Evolutionary conservation across 1,140 invertebrate species (phyloP).

Genomic region (Mylabris phalerata): DNA sequence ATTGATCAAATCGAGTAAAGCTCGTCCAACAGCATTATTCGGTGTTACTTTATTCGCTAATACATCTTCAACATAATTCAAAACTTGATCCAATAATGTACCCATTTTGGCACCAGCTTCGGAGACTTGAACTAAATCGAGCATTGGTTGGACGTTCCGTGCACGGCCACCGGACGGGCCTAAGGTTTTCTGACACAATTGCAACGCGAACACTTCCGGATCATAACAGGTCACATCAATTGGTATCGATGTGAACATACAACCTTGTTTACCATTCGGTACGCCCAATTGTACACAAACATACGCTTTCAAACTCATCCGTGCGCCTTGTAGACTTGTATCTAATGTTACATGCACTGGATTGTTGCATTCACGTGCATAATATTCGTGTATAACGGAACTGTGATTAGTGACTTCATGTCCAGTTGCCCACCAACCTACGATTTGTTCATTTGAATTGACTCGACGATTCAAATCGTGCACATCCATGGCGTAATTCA

Average conservation of each 20-base stretch:
- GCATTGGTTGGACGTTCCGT: slow-evolving; percentile 67
- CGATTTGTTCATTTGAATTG: slow-evolving; percentile 83
- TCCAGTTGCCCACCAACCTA: slow-evolving; percentile 97
- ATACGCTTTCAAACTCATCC: slow-evolving; percentile 89
- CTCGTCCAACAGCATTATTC: slow-evolving; percentile 76
- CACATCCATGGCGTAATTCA: slow-evolving; percentile 92
- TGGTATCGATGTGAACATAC: slow-evolving; percentile 92
- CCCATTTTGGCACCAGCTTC: slow-evolving; percentile 71
- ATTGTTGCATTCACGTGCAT: slow-evolving; percentile 84
- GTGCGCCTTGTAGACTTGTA: slow-evolving; percentile 71
- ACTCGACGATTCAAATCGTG: slow-evolving; percentile 91
- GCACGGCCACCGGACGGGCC: slow-evolving; percentile 48
- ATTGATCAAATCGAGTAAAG: slow-evolving; percentile 81
- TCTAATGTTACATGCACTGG: slow-evolving; percentile 93
- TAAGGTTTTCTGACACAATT: slow-evolving; percentile 70
- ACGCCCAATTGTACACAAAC: slow-evolving; percentile 56
- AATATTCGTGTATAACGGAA: slow-evolving; percentile 96
- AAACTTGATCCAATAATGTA: slow-evolving; percentile 68
- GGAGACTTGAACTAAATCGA: slow-evolving; percentile 74
- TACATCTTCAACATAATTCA: slow-evolving; percentile 85
- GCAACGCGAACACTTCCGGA: slow-evolving; percentile 79
- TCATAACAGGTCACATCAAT: slow-evolving; percentile 81
- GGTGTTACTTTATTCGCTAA: slow-evolving; percentile 64
- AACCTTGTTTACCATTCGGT: slow-evolving; percentile 73
- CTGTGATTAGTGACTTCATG: slow-evolving; percentile 94